Evolutionary conservation across 2,888 invertebrate genomes (phyloP).

Genomic region (Ormyrus thymus): DNA sequence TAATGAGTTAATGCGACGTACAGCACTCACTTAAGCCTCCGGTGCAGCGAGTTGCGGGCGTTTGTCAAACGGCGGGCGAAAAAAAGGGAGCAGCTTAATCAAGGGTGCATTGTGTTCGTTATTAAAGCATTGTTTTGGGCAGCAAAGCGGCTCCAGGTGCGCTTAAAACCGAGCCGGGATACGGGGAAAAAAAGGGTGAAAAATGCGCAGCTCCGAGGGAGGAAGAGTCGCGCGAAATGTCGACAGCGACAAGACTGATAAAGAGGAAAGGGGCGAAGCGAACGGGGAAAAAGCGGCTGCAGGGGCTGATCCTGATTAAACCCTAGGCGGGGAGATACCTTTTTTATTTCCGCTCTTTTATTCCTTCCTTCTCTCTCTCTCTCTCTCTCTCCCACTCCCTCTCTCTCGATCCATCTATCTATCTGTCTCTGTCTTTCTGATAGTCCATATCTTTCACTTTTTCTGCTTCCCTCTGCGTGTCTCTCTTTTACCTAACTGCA

Average conservation of each 20-base stretch:
- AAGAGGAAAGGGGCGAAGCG: constrained; percentile 52
- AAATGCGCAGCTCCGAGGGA: constrained; percentile 15
- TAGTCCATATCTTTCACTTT: constrained; percentile 28
- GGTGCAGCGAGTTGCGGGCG: neutral
- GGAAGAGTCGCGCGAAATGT: constrained; percentile 35
- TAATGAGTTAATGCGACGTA: neutral
- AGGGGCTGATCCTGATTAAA: constrained; percentile 68
- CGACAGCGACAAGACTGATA: constrained; percentile 56
- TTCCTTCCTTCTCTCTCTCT: neutral
- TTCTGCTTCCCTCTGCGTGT: neutral
- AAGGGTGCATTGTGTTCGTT: constrained; percentile 63
- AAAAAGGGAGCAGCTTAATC: constrained; percentile 59
- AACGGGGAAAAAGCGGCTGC: constrained; percentile 56
- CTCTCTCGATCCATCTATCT: constrained; percentile 16
- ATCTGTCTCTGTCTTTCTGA: constrained; percentile 10
- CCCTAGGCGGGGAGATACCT: constrained; percentile 52
- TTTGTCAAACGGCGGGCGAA: neutral
- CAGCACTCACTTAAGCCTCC: neutral
- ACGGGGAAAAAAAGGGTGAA: constrained; percentile 14
- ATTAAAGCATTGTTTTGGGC: constrained; percentile 65
- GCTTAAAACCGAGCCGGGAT: constrained; percentile 39
- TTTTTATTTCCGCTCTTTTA: constrained; percentile 21
- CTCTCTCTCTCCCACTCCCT: neutral
- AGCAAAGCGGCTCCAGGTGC: constrained; percentile 11
- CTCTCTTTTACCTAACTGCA: neutral